phyloP scores from a whole-genome alignment of 2,888 invertebrate species.

The Listrodromus nycthemerus region DNA sequence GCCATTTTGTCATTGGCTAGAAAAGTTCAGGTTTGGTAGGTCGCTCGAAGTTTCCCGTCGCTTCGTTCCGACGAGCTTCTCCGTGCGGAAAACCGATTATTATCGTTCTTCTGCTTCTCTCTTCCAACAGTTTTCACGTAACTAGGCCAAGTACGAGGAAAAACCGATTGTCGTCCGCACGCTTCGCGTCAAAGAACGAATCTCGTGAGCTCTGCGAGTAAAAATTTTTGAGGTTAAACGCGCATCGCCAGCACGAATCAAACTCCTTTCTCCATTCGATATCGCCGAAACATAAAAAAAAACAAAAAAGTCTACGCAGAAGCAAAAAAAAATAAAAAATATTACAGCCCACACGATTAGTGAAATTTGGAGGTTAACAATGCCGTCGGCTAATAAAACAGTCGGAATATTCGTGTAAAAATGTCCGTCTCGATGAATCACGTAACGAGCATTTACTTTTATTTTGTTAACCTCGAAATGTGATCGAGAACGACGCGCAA shows the following conservation, averaged over 20 bases:
- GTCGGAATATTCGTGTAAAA: not conserved
- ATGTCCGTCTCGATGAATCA: not conserved
- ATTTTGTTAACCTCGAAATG: not conserved
- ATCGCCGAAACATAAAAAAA: not conserved
- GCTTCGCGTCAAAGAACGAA: not conserved
- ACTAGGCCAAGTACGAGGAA: too few relatives aligned
- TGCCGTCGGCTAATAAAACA: too few relatives aligned
- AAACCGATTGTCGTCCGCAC: conserved; percentile 68
- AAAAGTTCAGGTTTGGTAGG: too few relatives aligned
- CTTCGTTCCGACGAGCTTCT: conserved; percentile 18
- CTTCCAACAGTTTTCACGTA: too few relatives aligned
- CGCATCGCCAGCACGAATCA: too few relatives aligned
- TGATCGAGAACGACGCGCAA: not conserved
- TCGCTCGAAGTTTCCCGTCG: not conserved
- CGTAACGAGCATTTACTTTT: not conserved
- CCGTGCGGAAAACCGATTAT: conserved; percentile 67
- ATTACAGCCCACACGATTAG: not conserved
- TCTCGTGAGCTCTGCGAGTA: too few relatives aligned
- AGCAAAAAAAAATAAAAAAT: not conserved
- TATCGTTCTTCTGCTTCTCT: too few relatives aligned
- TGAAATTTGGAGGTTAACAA: too few relatives aligned
- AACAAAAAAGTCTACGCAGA: not conserved
- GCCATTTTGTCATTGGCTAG: too few relatives aligned
- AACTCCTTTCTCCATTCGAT: not conserved
- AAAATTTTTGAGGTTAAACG: too few relatives aligned